Conservation (phyloP, 2,113 vertebrate genomes). For the Mus musculus region DNA sequence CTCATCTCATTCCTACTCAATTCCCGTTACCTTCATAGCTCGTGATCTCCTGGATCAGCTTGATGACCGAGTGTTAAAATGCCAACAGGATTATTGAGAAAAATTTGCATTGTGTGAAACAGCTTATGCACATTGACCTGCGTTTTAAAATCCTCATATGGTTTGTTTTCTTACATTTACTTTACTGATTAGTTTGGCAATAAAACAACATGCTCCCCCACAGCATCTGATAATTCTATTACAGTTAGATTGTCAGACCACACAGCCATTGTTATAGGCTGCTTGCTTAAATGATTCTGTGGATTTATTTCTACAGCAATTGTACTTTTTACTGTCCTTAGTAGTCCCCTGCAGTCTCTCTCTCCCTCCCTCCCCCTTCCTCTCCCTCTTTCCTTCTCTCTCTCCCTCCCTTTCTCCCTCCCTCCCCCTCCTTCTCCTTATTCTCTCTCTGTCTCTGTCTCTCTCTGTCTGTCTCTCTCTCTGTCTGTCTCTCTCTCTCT, state of each 20-base stretch:
- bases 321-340: neutral
- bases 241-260: neutral
- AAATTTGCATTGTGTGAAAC: neutral
- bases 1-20: neutral
- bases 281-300: neutral
- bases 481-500: too few relatives aligned
- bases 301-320: neutral
- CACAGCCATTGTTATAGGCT: neutral
- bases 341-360: neutral
- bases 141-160: neutral
- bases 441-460: too few relatives aligned
- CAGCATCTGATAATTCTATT: neutral
- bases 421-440: too few relatives aligned
- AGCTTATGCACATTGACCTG: neutral
- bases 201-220: neutral
- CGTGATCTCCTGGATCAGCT: neutral
- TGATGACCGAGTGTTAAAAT: neutral
- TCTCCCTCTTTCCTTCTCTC: fast-evolving
- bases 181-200: neutral
- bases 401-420: too few relatives aligned
- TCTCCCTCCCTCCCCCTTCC: too few relatives aligned
- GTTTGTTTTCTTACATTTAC: neutral
- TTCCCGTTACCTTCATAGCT: neutral
- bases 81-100: neutral
- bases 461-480: too few relatives aligned